These are phyloP conservation scores for Aromia moschata DNA, from an alignment of 2,888 invertebrate species.

Conservation along the genomic window DNA sequence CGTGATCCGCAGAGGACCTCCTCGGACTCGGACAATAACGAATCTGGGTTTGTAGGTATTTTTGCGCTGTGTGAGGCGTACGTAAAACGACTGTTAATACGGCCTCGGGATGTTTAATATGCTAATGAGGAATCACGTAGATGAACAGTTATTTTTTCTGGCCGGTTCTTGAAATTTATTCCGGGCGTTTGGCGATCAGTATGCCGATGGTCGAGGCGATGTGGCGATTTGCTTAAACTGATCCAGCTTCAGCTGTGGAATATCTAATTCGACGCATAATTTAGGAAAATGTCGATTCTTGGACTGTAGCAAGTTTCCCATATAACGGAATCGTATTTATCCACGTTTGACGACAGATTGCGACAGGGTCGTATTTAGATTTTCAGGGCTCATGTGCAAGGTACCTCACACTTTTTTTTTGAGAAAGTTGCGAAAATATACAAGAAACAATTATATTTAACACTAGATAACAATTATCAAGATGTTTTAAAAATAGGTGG, in stretches of 20 bases:
- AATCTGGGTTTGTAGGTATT: conserved; percentile 36
- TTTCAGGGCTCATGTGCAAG: too few relatives aligned
- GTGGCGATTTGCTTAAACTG: conserved; percentile 7
- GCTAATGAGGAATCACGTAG: conserved; percentile 37
- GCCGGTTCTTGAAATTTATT: conserved; percentile 20
- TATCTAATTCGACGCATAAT: conserved; percentile 16
- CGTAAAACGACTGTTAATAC: conserved; percentile 43
- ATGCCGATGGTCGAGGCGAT: conserved; percentile 11
- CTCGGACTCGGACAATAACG: conserved; percentile 8
- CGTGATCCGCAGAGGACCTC: conserved; percentile 15
- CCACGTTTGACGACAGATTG: too few relatives aligned
- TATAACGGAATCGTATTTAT: not conserved
- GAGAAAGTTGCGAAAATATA: too few relatives aligned
- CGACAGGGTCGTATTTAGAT: too few relatives aligned
- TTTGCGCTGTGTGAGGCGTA: conserved; percentile 28
- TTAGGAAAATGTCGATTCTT: not conserved
- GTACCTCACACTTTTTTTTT: too few relatives aligned
- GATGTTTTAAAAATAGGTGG: too few relatives aligned
- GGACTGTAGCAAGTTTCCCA: not conserved
- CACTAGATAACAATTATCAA: too few relatives aligned
- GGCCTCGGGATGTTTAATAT: conserved; percentile 39
- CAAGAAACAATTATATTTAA: too few relatives aligned
- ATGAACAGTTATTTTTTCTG: conserved; percentile 27
- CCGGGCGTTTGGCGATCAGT: conserved; percentile 6
- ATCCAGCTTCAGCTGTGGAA: conserved; percentile 23